Base-by-base conservation (phyloP, 2,797 vertebrate species). In the Typhlichthys subterraneus region DNA sequence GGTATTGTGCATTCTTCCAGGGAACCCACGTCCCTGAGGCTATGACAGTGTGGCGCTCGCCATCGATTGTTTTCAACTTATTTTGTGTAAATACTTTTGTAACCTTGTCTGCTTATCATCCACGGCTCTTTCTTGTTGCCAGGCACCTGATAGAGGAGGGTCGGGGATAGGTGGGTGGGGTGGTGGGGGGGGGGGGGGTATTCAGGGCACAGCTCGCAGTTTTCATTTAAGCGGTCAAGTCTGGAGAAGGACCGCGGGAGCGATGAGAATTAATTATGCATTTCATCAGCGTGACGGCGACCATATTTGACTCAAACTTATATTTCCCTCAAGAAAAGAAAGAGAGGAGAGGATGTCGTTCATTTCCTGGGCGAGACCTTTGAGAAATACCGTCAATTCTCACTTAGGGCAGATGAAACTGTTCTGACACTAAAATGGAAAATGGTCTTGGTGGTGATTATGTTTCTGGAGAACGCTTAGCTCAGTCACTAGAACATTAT, bases 61-160 rank as follows among this genome's bases (percentile, higher is more conserved):
- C 74, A 88, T 91, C 86, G 80, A 91, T 90, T 73, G 75, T 84
- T 84, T 88, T 83, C 77, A 86, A 89, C 88, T 89, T 89, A 90
- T 92, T 89, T 23, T 89, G 89, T 89, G 87, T 85, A 92, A 91
- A 92, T 87, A 90, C 88, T 88, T 23, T 87, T 83, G 84, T 86
- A 89, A 91, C 88, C 87, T 87, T 89, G 84, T 78, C 65, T 69
- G 87, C 91, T 89, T 82, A 88, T 89, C 85, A 83, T 79, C 73
- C 45, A 58, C 45, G 12, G 76, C 79, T 77, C 66, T 67, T 63
- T 23, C 49, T 4, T 51, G 49, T 51, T 8, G 7, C 7, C n/a
- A 51, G 49, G n/a, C n/a, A 7, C n/a, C n/a, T 51, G n/a, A 51
- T 14, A 3, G n/a, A n/a, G 49, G 17, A 6, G 48, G 12, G 48